Percentiles rank a stretch among this genome's conserved stretches.
Conservation (phyloP, 1,140 invertebrate species). For the Sitophilus oryzae region DNA sequence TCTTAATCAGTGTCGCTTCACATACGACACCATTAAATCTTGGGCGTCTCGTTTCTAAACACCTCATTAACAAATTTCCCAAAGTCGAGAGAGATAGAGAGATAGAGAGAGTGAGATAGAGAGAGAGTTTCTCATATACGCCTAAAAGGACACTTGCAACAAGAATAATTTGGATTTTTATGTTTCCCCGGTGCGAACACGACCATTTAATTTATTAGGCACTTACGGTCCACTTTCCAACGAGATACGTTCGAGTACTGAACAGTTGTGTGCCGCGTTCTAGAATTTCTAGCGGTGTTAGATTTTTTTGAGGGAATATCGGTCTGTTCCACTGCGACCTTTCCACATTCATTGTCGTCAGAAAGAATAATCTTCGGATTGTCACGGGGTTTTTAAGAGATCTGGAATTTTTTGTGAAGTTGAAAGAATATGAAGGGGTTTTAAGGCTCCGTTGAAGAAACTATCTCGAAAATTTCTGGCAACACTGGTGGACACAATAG, state of each 20-base stretch:
- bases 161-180: background rate
- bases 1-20: background rate
- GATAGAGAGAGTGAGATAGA: too few relatives aligned
- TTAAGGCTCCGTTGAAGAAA: too few relatives aligned
- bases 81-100: background rate
- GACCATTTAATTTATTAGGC: background rate
- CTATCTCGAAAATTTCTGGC: too few relatives aligned
- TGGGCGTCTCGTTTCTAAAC: background rate
- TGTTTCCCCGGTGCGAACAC: constrained; percentile 1
- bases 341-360: too few relatives aligned
- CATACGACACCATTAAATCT: constrained; percentile 3
- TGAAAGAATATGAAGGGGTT: too few relatives aligned
- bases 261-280: background rate
- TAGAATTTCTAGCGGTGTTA: too few relatives aligned
- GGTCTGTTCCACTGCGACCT: too few relatives aligned
- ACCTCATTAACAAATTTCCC: background rate
- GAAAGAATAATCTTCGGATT: too few relatives aligned
- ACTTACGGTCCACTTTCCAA: background rate
- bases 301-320: too few relatives aligned
- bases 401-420: too few relatives aligned
- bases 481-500: too few relatives aligned
- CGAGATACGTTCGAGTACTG: background rate
- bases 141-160: background rate
- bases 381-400: too few relatives aligned
- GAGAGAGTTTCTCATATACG: background rate